Base-by-base conservation (phyloP, 2,888 invertebrate genomes). In the Phengaris alcon region DNA sequence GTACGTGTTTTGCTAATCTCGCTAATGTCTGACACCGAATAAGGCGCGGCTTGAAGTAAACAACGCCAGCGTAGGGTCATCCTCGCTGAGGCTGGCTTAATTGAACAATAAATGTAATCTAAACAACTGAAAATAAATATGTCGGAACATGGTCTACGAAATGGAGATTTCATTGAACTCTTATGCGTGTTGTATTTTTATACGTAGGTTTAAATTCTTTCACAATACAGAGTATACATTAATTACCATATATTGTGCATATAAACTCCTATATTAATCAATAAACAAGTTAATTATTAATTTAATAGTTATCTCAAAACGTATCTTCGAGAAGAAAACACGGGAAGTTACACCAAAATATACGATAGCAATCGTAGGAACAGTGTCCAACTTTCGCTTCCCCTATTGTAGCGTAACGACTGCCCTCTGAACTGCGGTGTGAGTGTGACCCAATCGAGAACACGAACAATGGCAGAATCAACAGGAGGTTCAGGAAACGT, bases 401-500 rank as follows among this genome's bases (percentile, higher is more conserved):
- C 81, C 72, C 72, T 64, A 91, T 91, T 91, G 91, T 93, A 84
- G 85, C 86, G 87, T 86, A 84, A 87, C 82, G 82, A 79, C 83
- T 87, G 89, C 88, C 88, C 90, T 88, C 86, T 89, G 89, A 90
- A 88, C 88, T 87, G 85, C 84, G 83, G 85, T 82, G 83, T 83
- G 84, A 84, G 85, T 82, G 83, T 83, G 84, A 84, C 85, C 81
- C 83, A 85, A 86, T 84, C 82, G 81, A 80, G 81, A 76, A 78
- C 74, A 64, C 82, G 52, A 72, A 84, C 80, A 80, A 81, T 81
- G 81, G 79, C 80, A 35, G 35, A 89, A 89, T 86, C 82, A 86
- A 86, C 85, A 84, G 84, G 86, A 89, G 81, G 85, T 81, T 80
- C 82, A 90, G 92, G 91, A 93, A 93, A 84, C 89, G 91, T 92